Evolutionary conservation across 1,140 invertebrate genomes (phyloP).

Genomic region (Drosophila pseudoananassae): DNA sequence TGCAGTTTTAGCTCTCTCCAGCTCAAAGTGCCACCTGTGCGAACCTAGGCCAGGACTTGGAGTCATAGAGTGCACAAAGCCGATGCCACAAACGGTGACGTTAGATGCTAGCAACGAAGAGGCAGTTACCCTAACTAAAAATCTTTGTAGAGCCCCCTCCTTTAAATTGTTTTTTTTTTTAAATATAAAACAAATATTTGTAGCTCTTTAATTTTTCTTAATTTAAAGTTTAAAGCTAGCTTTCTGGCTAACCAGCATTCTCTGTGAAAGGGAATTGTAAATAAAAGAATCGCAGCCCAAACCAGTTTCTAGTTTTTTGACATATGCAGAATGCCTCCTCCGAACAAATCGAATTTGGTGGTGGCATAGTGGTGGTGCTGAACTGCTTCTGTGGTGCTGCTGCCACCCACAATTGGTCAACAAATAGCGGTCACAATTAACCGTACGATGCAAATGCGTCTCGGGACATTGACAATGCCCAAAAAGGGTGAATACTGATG

Average conservation of each 20-base stretch:
- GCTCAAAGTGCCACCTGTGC: constrained; percentile 42
- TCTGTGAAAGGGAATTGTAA: background rate
- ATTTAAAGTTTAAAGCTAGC: too few species aligned
- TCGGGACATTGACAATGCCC: constrained; percentile 62
- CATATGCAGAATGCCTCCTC: constrained; percentile 26
- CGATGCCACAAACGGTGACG: constrained; percentile 20
- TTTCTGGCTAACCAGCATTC: background rate
- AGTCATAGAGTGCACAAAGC: constrained; percentile 22
- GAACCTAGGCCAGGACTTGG: constrained; percentile 31
- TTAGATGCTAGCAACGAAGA: background rate
- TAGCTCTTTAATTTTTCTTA: background rate
- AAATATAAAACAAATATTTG: background rate
- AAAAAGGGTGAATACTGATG: constrained; percentile 56
- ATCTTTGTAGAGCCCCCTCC: background rate
- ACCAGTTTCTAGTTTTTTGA: constrained; percentile 36
- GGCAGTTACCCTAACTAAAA: constrained; percentile 4
- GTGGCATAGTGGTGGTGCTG: constrained; percentile 16
- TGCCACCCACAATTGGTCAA: constrained; percentile 80
- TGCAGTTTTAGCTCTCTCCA: constrained; percentile 9
- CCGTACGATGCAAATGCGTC: constrained; percentile 79
- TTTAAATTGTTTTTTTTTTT: background rate
- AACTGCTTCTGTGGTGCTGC: constrained; percentile 14
- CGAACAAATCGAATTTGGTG: constrained; percentile 47
- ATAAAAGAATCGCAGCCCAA: constrained; percentile 21
- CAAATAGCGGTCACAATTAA: constrained; percentile 79